phyloP scores from a whole-genome alignment of 1,140 invertebrate species.

The Bombus waltoni region DNA sequence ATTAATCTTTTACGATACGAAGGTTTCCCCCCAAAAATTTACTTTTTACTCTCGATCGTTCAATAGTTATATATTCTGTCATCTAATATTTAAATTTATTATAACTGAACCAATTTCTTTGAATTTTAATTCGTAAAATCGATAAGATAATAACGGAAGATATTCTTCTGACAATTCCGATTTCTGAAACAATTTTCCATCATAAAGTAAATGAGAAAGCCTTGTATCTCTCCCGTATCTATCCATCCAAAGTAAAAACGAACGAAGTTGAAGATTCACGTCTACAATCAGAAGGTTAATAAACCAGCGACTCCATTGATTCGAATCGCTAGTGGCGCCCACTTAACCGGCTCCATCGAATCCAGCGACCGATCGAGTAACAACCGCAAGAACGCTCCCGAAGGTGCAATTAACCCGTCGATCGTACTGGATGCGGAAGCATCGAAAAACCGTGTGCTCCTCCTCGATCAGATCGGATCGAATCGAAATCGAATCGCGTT shows the following conservation, averaged over 20 bases:
- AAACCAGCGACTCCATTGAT: neutral
- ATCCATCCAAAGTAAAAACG: neutral
- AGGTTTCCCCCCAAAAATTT: too few species aligned
- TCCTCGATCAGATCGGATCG: slow-evolving; percentile 6
- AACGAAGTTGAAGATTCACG: neutral
- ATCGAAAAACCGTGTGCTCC: neutral
- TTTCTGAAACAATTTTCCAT: too few species aligned
- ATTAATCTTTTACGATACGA: too few species aligned
- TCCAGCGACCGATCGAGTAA: neutral
- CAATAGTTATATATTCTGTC: too few species aligned
- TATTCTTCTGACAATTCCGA: too few species aligned
- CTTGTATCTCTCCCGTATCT: neutral
- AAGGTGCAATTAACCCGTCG: slow-evolving; percentile 22
- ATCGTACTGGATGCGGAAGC: slow-evolving; percentile 28
- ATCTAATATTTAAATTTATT: too few species aligned
- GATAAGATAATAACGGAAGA: too few species aligned
- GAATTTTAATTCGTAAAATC: too few species aligned
- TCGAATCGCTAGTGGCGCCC: neutral
- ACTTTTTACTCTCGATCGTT: too few species aligned
- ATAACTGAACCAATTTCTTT: too few species aligned
- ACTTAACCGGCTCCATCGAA: neutral
- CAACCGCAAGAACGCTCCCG: neutral
- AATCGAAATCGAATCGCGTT: slow-evolving; percentile 12
- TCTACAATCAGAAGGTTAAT: neutral
- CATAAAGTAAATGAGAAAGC: neutral